Base-by-base conservation (phyloP, 1,140 invertebrate species). In the Trigoniulus corallinus region DNA sequence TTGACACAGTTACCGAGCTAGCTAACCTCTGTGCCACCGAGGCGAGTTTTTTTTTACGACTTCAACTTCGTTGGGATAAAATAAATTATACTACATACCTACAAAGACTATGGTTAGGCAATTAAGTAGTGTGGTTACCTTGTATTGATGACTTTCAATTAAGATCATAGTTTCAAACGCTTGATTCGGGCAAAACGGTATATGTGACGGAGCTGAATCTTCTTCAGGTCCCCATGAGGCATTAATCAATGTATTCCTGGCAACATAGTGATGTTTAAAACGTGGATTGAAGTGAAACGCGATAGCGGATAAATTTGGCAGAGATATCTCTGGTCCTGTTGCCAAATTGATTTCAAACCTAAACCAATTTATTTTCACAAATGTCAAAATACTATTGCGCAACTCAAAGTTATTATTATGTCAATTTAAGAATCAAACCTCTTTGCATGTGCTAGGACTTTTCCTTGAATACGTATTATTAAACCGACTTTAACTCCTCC, bases 261-360 rank as follows among this genome's bases (percentile, higher is more conserved):
- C 46, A 40, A 27, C 25, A 34, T 47, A 47, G 20, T 23, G 7
- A 18, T 23, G 22, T 4, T 47, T 20, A 22, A 47, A 47, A 25
- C 46, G 46, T 40, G 46, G 46, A 34, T 47, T 47, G 10, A 47
- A 47, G 22, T 47, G 46, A 34, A 47, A 47, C 7, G 7, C 46
- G 22, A 47, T 47, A 24, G 4, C 21, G 7, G 54, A 10, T 54
- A 56, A 18, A 52, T 53, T 41, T 40, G 39, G 51, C 7, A 24
- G 22, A 4, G 53, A 10, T 54, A 56, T n/a, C 52, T 53, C 34
- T 29, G 39, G 50, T 61, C 60, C 56, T 51, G 54, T 27, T 57
- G 54, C 46, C 22, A 62, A 59, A 45, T 61, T 61, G 7, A 63
- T 53, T 24, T 45, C 53, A 53, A 63, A 63, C 37, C 59, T 62